phyloP scores from a whole-genome alignment of 2,888 invertebrate genomes.

The Heliconius aoede region DNA sequence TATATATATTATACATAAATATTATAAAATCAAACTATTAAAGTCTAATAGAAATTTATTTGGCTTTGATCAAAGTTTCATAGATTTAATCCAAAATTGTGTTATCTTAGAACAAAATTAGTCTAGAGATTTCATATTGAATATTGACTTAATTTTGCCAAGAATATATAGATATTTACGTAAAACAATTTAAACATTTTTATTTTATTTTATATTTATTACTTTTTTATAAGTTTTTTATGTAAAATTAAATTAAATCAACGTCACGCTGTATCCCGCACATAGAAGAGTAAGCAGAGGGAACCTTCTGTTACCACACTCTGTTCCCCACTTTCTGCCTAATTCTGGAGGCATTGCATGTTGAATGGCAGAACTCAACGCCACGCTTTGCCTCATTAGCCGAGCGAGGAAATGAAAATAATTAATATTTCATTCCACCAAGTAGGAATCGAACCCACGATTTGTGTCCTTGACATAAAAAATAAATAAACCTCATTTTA shows the following conservation, averaged over 20 bases:
- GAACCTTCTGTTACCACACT: no score
- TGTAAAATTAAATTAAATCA: no score
- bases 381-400: no score
- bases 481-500: background rate
- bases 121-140: background rate
- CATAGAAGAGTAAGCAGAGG: no score
- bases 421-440: no score
- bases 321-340: no score
- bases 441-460: background rate
- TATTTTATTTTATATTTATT: background rate
- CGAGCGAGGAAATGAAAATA: no score
- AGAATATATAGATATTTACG: background rate
- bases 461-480: background rate
- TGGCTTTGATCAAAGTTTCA: constrained; percentile 17
- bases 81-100: background rate
- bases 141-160: background rate
- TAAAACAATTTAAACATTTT: background rate
- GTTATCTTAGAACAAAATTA: background rate
- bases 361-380: no score
- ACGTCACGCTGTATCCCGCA: no score
- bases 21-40: constrained; percentile 11
- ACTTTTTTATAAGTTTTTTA: no score
- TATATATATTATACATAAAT: background rate
- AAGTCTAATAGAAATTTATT: constrained; percentile 11
- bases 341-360: no score